A percentile compares a stretch with the other conserved stretches of the same genome.
Conservation (phyloP, 64 coral and sea anemone species). For the Montipora efflorescens region DNA sequence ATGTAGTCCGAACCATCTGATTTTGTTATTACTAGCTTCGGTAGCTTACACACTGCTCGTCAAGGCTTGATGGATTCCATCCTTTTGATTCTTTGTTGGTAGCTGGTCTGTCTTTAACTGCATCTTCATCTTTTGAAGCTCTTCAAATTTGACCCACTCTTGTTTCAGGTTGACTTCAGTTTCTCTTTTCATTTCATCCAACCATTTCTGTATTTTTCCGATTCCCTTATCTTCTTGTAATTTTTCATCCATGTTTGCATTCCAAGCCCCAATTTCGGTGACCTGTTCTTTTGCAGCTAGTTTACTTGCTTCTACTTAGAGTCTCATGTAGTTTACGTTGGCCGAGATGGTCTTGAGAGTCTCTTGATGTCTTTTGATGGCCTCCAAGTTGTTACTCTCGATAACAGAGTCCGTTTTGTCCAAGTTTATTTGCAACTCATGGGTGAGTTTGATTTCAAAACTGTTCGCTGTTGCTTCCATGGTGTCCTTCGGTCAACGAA, state of each 20-base stretch:
- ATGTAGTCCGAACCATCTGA: too few species aligned
- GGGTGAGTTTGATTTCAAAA: not conserved
- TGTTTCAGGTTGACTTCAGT: too few species aligned
- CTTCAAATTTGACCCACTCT: too few species aligned
- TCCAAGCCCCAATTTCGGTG: constrained; percentile 13
- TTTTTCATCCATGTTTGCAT: not conserved
- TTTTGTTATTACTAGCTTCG: too few species aligned
- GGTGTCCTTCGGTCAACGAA: not conserved
- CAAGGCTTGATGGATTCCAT: too few species aligned
- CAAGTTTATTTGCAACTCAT: not conserved
- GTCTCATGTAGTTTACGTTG: not conserved
- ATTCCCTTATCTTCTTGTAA: too few species aligned
- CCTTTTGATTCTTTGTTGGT: too few species aligned
- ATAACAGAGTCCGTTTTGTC: not conserved
- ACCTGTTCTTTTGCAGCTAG: not conserved
- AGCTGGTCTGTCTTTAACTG: too few species aligned
- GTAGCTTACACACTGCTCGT: too few species aligned
- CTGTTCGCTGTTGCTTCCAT: not conserved
- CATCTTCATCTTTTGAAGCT: too few species aligned
- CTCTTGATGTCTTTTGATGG: not conserved
- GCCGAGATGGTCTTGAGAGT: not conserved
- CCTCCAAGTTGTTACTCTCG: not conserved
- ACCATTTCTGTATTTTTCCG: too few species aligned
- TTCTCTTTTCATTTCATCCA: too few species aligned
- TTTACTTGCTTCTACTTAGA: not conserved